Evolutionary conservation across 2,113 vertebrate species (phyloP).

Genomic region (Tragelaphus scriptus): DNA sequence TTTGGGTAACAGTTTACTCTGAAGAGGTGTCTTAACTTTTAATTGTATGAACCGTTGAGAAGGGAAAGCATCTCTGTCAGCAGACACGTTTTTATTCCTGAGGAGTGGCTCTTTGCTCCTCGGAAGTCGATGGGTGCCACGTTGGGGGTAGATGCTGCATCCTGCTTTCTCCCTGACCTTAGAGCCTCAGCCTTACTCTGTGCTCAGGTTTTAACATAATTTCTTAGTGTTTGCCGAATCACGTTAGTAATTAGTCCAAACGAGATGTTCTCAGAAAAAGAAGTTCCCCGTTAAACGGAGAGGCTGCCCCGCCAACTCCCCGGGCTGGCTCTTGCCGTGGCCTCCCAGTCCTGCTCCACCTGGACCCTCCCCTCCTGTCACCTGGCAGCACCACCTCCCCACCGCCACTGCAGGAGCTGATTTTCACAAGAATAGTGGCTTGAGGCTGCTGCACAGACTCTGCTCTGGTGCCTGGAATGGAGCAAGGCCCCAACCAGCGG

Average conservation of each 20-base stretch:
- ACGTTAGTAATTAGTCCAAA: neutral
- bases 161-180: neutral
- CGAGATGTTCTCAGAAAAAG: neutral
- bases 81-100: neutral
- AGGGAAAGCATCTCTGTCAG: neutral
- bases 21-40: neutral
- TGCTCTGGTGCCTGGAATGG: neutral
- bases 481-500: neutral
- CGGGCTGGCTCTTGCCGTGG: neutral
- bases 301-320: neutral
- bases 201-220: neutral
- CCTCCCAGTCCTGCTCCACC: neutral
- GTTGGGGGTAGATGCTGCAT: neutral
- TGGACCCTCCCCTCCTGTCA: neutral
- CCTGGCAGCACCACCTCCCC: neutral
- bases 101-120: neutral
- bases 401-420: neutral
- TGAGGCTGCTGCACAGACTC: neutral
- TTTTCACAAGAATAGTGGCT: neutral
- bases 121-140: neutral
- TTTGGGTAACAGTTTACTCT: conserved; percentile 20
- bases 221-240: neutral
- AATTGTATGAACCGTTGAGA: neutral
- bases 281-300: neutral
- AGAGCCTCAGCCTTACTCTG: neutral